Evolutionary conservation across 2,888 invertebrate species (phyloP).

Genomic region (Parnassius smintheus): DNA sequence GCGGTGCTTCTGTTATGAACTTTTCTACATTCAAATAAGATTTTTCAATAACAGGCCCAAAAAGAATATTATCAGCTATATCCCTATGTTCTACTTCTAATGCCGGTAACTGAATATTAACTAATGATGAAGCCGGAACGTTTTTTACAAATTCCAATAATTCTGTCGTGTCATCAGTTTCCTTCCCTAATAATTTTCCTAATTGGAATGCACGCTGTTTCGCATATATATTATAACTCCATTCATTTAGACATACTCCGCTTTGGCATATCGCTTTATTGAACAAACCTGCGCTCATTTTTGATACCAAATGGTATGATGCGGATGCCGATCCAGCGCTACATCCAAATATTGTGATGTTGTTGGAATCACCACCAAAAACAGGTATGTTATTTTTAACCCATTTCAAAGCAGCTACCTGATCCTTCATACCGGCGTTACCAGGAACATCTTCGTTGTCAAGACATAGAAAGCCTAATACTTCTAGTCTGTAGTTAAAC

Average conservation of each 20-base stretch:
- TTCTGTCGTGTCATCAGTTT: slow-evolving; percentile 60
- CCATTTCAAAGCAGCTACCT: slow-evolving; percentile 75
- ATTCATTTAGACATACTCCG: slow-evolving; percentile 70
- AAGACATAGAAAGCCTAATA: slow-evolving; percentile 70
- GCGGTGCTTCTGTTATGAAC: slow-evolving; percentile 57
- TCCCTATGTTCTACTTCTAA: slow-evolving; percentile 50
- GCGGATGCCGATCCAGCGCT: slow-evolving; percentile 70
- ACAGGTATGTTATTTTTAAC: slow-evolving; percentile 63
- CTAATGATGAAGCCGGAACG: slow-evolving; percentile 53
- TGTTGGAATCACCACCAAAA: slow-evolving; percentile 68
- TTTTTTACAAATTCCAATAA: slow-evolving; percentile 57
- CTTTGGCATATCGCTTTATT: slow-evolving; percentile 76
- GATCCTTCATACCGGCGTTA: slow-evolving; percentile 75
- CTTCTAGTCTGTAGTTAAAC: slow-evolving; percentile 74
- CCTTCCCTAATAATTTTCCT: slow-evolving; percentile 62
- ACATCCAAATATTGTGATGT: slow-evolving; percentile 72
- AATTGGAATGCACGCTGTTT: slow-evolving; percentile 67
- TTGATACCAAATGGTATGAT: slow-evolving; percentile 65
- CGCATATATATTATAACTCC: slow-evolving; percentile 62
- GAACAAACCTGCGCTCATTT: slow-evolving; percentile 67
- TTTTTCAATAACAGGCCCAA: slow-evolving; percentile 71
- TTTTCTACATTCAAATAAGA: slow-evolving; percentile 46
- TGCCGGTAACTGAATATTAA: slow-evolving; percentile 58
- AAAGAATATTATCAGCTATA: slow-evolving; percentile 58
- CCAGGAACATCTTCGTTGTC: slow-evolving; percentile 72